Evolutionary conservation across 30 jellyfish, hydroid and myxozoan species (phyloP), one percentile per base, ranked within the genome.

Genomic region (Aurelia coerulea): DNA sequence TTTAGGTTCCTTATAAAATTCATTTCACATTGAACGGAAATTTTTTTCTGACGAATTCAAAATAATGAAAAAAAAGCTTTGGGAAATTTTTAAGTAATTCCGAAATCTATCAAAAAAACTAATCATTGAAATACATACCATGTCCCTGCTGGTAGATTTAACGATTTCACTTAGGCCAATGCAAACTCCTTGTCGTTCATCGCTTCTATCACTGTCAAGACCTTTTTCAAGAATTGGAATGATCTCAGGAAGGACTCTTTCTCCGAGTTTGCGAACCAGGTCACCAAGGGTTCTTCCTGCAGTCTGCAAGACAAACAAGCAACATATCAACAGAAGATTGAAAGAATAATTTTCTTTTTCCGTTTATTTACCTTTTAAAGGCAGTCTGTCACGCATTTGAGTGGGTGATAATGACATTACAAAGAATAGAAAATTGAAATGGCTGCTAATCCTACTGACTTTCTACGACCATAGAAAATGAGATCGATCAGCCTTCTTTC

Each of bases 201-300:
- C 97, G 62, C 95, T 90, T n/a, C 91, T 90, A 0, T 68, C 93
- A 65, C 93, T 90, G 62, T 90, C 96, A 32, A 95, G 96, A 3
- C 99, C 99, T 23, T 84, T 88, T 76, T 95, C 97, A 5, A 95
- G 78, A 39, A 95, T 95, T 18, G 99, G 99, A 33, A 95, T 95
- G 15, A 95, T 95, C 64, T 95, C 97, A 17, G 99, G 99, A 37
- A 95, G 78, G 63, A 95, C 93, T 68, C 99, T 79, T 60, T 95
- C 99, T 10, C 99, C 99, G 67, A 95, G 97, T 76, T 95, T 95
- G 17, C 99, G 99, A 37, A 95, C 99, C 74, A 95, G 81, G 66
- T 95, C 99, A 9, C 99, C 99, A 6, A 95, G 93, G 0, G 99
- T 90, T 32, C 99, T 88, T 17, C 98, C 99, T 31, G 99, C 99